Conservation (phyloP, 2,888 invertebrate genomes). For the Scaptomyza polygonia region DNA sequence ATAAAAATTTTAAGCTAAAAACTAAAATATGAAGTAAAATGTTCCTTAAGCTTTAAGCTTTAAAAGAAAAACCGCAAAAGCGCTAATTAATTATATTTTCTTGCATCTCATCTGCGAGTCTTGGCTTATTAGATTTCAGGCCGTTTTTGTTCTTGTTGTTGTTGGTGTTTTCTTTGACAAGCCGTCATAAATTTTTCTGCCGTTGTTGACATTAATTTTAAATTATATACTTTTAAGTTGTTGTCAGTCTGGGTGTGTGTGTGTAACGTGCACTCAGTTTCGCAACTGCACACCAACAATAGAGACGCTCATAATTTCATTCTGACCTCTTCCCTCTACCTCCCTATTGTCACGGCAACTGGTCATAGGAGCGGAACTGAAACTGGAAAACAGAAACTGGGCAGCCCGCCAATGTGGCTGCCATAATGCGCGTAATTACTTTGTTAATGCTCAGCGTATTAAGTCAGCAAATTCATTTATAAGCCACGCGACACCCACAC, state of each 20-base stretch:
- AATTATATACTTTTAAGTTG: constrained; percentile 21
- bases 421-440: constrained; percentile 72
- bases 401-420: constrained; percentile 52
- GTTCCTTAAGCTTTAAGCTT: background rate
- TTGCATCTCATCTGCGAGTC: background rate
- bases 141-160: background rate
- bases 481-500: constrained; percentile 34
- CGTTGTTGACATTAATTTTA: constrained; percentile 2
- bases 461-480: constrained; percentile 59
- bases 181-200: constrained; percentile 4
- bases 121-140: background rate
- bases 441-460: constrained; percentile 70
- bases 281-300: constrained; percentile 39
- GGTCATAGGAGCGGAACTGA: constrained; percentile 10
- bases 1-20: too few species aligned
- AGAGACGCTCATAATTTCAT: constrained; percentile 1
- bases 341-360: constrained; percentile 26
- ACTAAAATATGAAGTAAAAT: background rate
- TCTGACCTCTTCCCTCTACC: background rate
- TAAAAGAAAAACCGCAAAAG: background rate
- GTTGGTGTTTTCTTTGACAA: background rate
- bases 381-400: constrained; percentile 16
- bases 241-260: background rate
- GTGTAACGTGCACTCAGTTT: constrained; percentile 30
- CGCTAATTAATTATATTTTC: background rate